Base-by-base conservation (phyloP, 2,888 invertebrate species). In the Eubasilissa splendida region DNA sequence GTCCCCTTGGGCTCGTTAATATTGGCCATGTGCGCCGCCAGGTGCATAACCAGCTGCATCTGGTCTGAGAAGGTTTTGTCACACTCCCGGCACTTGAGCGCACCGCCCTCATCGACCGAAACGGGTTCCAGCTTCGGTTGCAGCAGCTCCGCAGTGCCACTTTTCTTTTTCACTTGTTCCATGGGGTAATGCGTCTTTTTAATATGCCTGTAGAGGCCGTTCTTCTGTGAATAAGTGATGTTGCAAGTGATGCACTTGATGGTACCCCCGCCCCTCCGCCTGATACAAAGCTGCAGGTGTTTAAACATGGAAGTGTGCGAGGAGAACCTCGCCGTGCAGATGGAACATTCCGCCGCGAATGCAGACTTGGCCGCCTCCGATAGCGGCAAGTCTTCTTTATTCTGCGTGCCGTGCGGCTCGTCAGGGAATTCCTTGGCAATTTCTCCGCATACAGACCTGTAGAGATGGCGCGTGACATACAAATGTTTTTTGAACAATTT, bases 11-110 rank as follows among this genome's bases (percentile, higher is more conserved):
- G 84, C 14, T 87, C 87, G 10, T 89, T 88, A 7, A 87, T 86
- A 76, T 88, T 87, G 2, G 89, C 87, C 86, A 90, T 88, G 82
- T 91, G 91, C 12, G 87, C 87, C 0, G 90, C 88, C 31, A 91
- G 84, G 83, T 91, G 91, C 77, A 86, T 86, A 76, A 90, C 88
- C 22, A 91, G 87, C 79, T 85, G 83, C 10, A 87, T 88, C 82
- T 90, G 90, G 4, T 88, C 86, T 4, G 86, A 83, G 60, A 90
- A 85, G 83, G 87, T 87, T 85, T 87, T 87, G 73, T 81, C 85
- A 82, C 91, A 91, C 86, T 90, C 87, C 50, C 90, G 87, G 84
- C 91, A 90, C 75, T 88, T 87, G 68, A 86, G 86, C 42, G 53
- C 65, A 31, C 81, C 78, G n/a, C 80, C 77, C 42, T 76, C 14